Evolutionary conservation across 1,140 invertebrate genomes (phyloP).

Genomic region (Tetramorium alpestre): DNA sequence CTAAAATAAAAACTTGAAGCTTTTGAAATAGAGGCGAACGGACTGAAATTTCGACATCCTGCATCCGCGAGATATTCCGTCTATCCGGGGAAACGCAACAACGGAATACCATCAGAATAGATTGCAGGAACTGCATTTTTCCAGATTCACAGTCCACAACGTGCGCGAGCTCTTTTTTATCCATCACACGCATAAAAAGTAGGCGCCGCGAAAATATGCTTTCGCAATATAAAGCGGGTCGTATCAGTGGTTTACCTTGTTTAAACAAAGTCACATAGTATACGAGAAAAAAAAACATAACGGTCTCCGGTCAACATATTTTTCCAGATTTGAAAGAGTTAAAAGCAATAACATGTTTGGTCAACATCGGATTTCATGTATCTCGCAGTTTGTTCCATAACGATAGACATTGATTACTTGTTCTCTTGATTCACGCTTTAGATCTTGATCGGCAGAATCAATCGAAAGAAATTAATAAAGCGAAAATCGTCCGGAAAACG

Average conservation of each 20-base stretch:
- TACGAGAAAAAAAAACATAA: constrained; percentile 6
- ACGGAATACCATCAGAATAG: constrained; percentile 14
- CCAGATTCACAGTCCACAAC: constrained; percentile 9
- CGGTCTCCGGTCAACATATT: constrained; percentile 31
- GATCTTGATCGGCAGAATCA: not conserved
- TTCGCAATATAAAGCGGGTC: constrained; percentile 1
- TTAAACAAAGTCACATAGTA: constrained; percentile 49
- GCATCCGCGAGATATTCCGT: constrained; percentile 25
- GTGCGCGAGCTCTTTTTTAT: constrained; percentile 21
- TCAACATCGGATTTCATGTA: constrained; percentile 39
- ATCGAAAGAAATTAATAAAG: not conserved
- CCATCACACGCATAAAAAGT: not conserved
- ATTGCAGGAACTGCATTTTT: constrained; percentile 37
- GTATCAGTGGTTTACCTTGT: constrained; percentile 37
- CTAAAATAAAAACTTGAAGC: constrained; percentile 12
- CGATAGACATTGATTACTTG: constrained; percentile 10
- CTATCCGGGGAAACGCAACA: constrained; percentile 21
- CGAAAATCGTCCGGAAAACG: not conserved
- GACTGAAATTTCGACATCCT: constrained; percentile 24
- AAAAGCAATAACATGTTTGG: constrained; percentile 57
- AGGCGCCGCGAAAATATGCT: constrained; percentile 33
- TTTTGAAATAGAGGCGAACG: constrained; percentile 12
- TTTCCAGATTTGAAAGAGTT: constrained; percentile 40
- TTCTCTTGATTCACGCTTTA: not conserved
- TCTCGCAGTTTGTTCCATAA: not conserved